These are phyloP conservation scores for Phoxinus dragarum DNA, from an alignment of 2,797 vertebrate genomes.

Conservation along the genomic window DNA sequence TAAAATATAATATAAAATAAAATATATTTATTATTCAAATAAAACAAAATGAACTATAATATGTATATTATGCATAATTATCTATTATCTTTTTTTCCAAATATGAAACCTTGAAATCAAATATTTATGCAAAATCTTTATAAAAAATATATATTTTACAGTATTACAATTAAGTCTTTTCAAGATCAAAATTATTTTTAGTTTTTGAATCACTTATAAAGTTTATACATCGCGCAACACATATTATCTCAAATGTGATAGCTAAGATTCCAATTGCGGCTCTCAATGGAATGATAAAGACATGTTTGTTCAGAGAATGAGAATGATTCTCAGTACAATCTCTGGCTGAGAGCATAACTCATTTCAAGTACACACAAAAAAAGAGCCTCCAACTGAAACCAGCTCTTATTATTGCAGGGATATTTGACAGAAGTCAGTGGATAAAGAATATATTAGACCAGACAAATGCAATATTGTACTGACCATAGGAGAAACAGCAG, in stretches of 20 bases:
- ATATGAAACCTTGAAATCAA: background rate
- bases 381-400: slow-evolving; percentile 6
- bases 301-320: background rate
- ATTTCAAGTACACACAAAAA: background rate
- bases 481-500: slow-evolving; percentile 9
- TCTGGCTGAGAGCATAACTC: background rate
- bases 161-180: too few relatives aligned
- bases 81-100: background rate
- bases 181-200: too few relatives aligned
- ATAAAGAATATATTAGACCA: slow-evolving; percentile 11
- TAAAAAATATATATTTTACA: too few relatives aligned
- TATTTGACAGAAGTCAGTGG: background rate
- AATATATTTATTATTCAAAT: slow-evolving; percentile 2
- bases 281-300: background rate
- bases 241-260: background rate
- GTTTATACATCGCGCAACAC: background rate
- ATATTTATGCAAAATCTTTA: too few relatives aligned
- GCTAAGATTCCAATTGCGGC: background rate
- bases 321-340: background rate
- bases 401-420: slow-evolving; percentile 6
- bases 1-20: too few relatives aligned
- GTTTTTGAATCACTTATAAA: background rate
- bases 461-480: background rate
- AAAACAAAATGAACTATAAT: background rate
- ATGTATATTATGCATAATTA: background rate